Percentiles rank a stretch among this genome's conserved stretches.
These are phyloP conservation scores for Anguilla anguilla DNA, from an alignment of 2,797 vertebrate species.

Conservation along the genomic window DNA sequence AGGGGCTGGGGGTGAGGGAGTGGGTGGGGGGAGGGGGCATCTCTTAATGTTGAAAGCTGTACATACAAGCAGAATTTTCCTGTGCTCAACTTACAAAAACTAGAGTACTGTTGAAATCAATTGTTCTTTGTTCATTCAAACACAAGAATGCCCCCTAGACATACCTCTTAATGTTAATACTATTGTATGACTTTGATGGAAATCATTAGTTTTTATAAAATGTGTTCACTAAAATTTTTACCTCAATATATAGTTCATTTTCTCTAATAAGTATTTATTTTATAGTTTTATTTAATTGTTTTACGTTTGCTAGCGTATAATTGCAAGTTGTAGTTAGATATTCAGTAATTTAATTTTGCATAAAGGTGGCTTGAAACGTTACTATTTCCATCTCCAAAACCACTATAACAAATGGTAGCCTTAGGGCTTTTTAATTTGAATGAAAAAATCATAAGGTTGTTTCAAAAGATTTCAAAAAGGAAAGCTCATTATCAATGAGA, in stretches of 20 bases:
- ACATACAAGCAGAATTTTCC: slow-evolving; percentile 17
- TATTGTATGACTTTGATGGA: background rate
- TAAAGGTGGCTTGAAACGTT: background rate
- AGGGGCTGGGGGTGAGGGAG: slow-evolving; percentile 34
- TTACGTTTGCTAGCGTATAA: background rate
- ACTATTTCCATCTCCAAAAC: slow-evolving; percentile 10
- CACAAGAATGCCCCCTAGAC: background rate
- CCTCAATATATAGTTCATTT: background rate
- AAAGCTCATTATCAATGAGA: slow-evolving; percentile 23
- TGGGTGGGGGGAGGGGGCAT: slow-evolving; percentile 1
- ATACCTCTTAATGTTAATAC: background rate
- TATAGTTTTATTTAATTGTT: background rate
- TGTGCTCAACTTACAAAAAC: slow-evolving; percentile 7
- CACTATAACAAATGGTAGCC: slow-evolving; percentile 13
- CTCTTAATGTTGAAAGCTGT: slow-evolving; percentile 25
- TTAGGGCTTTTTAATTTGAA: background rate
- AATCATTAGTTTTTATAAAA: background rate
- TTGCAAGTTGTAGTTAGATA: slow-evolving; percentile 1
- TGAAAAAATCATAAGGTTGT: background rate
- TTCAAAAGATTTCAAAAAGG: slow-evolving; percentile 15
- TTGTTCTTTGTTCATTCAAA: background rate
- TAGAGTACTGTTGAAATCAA: background rate
- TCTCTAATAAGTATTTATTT: background rate
- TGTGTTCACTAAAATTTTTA: background rate
- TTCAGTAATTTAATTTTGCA: background rate